Conservation (phyloP, 1,140 invertebrate genomes). For the Eulimnadia texana region DNA sequence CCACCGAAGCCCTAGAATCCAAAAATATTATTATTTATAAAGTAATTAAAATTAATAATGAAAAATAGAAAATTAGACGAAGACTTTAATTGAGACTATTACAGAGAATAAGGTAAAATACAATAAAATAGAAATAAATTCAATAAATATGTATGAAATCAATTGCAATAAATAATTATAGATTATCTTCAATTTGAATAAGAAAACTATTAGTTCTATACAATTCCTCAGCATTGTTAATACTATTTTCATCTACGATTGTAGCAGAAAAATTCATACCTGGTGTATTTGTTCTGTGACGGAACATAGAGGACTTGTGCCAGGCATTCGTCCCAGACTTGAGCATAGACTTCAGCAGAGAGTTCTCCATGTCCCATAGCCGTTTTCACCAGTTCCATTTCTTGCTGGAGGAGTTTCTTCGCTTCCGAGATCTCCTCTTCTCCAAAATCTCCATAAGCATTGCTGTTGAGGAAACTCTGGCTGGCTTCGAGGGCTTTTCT, state of each 20-base stretch:
- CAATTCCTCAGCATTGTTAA: not conserved
- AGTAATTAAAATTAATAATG: not conserved
- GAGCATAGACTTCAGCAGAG: slow-evolving; percentile 73
- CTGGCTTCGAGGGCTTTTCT: slow-evolving; percentile 20
- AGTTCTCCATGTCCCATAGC: slow-evolving; percentile 93
- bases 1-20: slow-evolving; percentile 81
- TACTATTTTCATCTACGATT: not conserved
- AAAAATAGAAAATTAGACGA: not conserved
- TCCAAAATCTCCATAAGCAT: slow-evolving; percentile 62
- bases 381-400: slow-evolving; percentile 78
- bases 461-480: slow-evolving; percentile 58
- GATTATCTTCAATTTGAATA: too few relatives aligned
- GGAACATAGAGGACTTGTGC: slow-evolving; percentile 41
- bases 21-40: too few relatives aligned
- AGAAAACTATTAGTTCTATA: too few relatives aligned
- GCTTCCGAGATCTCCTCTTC: slow-evolving; percentile 53
- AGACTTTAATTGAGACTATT: not conserved
- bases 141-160: too few relatives aligned
- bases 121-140: too few relatives aligned
- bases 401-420: slow-evolving; percentile 49
- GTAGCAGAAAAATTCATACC: slow-evolving; percentile 26
- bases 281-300: slow-evolving; percentile 35
- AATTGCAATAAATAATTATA: too few relatives aligned
- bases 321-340: slow-evolving; percentile 96
- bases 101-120: not conserved